phyloP scores from a whole-genome alignment of 2,797 vertebrate genomes.

The Lycodopsis pacificus region DNA sequence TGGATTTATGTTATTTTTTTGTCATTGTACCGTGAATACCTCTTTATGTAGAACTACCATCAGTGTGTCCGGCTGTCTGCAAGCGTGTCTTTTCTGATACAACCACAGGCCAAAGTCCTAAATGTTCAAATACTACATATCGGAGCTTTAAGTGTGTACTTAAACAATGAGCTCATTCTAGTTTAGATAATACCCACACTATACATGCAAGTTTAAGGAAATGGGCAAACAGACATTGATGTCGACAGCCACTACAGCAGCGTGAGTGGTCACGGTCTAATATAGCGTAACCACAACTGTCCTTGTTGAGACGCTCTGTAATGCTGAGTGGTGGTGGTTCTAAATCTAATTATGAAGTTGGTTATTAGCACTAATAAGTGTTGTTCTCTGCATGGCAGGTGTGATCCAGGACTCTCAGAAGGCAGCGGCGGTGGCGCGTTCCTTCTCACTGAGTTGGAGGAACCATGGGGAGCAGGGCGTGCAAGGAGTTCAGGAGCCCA shows the following conservation, averaged over 20 bases:
- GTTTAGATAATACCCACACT: background rate
- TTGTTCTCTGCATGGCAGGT: conserved; percentile 78
- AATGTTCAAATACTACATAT: background rate
- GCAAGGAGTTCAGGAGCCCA: conserved; percentile 87
- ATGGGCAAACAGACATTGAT: background rate
- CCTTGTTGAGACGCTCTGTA: background rate
- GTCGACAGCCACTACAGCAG: background rate
- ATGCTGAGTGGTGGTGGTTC: background rate
- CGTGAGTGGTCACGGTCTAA: background rate
- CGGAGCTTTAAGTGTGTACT: background rate
- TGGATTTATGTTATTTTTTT: too few species aligned
- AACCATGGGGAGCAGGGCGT: conserved; percentile 87
- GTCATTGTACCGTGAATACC: background rate
- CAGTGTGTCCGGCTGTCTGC: background rate
- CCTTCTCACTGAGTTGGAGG: conserved; percentile 96
- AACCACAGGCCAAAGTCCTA: conserved; percentile 1
- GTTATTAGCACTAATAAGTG: background rate
- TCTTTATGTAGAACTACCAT: background rate
- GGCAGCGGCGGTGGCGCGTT: conserved; percentile 89
- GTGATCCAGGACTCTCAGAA: conserved; percentile 90
- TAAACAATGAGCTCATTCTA: background rate
- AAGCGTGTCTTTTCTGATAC: background rate
- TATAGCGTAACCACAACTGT: background rate
- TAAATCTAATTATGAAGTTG: conserved; percentile 6
- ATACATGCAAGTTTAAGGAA: background rate